Evolutionary conservation across 1,140 invertebrate genomes (phyloP), one percentile per base, ranked within the genome.

Genomic region (Gonatopus flavifemur): DNA sequence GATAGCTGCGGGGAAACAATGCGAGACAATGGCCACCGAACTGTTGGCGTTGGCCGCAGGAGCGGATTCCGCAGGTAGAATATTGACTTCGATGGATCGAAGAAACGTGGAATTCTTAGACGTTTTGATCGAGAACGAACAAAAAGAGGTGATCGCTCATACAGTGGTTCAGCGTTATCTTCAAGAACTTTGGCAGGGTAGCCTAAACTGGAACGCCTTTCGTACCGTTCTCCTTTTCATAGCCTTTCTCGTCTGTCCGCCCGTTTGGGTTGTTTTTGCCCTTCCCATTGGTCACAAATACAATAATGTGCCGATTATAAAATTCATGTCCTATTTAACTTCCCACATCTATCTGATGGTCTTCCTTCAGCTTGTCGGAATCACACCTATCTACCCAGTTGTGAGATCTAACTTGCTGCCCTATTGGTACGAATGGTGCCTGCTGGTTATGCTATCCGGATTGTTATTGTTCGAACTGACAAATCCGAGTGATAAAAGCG

Each of bases 291-390:
- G 93, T 16, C 94, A 96, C 79, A 91, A 91, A 73, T 98, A 96
- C 77, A 92, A 95, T 82, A 94, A 92, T 80, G 87, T 91, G 62
- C 97, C 97, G 15, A 97, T 99, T 58, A 97, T 99, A 66, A 98
- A 98, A 79, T 99, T 99, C 75, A 98, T 98, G 91, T 96, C 95
- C 10, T 98, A 98, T 77, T 83, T 99, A 40, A 98, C 96, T 1
- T 98, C 97, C 1, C 97, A 99, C 79, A 88, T 98, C 57, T 97
- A 98, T 76, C 85, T 99, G 42, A 98, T 98, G 87, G 78, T 94
- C 37, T 86, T 98, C 54, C 85, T 98, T 55, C 84, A 90, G 41
- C 80, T 97, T 44, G 92, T 93, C n/a, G 91, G 89, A 21, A 94
- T 98, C 46, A 91, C 88, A 40, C 93, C 95, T 20, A 85, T 94